Evolutionary conservation across 2,888 invertebrate genomes (phyloP), one percentile per base, ranked within the genome.

Genomic region (Aphelenchoides bicaudatus): DNA sequence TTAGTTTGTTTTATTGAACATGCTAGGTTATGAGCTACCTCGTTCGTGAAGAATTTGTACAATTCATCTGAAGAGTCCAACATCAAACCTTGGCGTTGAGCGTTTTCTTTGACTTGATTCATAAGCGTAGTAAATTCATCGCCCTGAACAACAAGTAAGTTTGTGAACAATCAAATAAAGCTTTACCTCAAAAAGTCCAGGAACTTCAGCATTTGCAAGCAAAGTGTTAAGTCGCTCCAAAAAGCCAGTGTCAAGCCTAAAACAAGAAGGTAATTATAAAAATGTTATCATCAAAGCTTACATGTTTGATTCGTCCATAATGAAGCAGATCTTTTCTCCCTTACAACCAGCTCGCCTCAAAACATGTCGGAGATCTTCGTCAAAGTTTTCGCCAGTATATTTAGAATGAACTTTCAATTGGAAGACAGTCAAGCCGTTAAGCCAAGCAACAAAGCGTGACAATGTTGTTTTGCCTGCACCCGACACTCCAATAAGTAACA

Each of bases 101-200:
- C 92, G 2, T 96, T 96, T 82, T 98, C 98, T 81, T 98, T 98
- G 81, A 98, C 98, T 80, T 99, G 98, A 0, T 96, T 98, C 94
- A 98, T 98, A 59, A 99, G 83, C 0, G 96, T 94, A 1, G 94
- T 92, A 80, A 93, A 93, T 80, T 99, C 98, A 77, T 99, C 98
- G 6, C 96, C 85, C 79, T n/a, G n/a, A n/a, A n/a, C n/a, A n/a
- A n/a, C n/a, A n/a, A n/a, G n/a, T n/a, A n/a, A n/a, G n/a, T n/a
- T n/a, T n/a, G n/a, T n/a, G n/a, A n/a, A n/a, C n/a, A n/a, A n/a
- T n/a, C n/a, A n/a, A n/a, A n/a, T n/a, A n/a, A n/a, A n/a, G n/a
- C n/a, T n/a, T n/a, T n/a, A n/a, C n/a, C n/a, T 82, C 81, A 78
- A 83, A 82, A 70, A 84, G 70, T 38, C 84, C 84, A 1, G 84